These are phyloP conservation scores for Phylloscopus collybita DNA, from an alignment of 2,797 vertebrate genomes.

Conservation along the genomic window DNA sequence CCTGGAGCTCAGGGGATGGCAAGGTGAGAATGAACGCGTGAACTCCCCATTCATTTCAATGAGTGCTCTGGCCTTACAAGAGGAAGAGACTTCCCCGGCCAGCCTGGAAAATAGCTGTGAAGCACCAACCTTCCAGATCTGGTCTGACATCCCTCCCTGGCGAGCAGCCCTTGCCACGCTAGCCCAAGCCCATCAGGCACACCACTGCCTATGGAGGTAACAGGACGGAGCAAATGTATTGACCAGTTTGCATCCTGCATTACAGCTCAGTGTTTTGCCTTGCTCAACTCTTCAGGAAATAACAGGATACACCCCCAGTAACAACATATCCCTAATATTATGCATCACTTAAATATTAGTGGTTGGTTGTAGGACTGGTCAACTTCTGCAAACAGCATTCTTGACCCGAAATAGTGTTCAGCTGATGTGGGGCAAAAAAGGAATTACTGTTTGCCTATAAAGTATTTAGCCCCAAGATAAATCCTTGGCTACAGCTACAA, in stretches of 20 bases:
- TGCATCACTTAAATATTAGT: neutral
- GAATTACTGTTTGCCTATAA: conserved; percentile 6
- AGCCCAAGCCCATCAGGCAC: neutral
- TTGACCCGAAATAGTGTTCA: conserved; percentile 34
- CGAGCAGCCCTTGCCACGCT: fast-evolving
- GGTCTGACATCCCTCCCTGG: neutral
- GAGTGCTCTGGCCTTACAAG: neutral
- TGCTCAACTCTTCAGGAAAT: neutral
- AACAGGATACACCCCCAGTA: neutral
- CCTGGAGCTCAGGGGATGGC: neutral
- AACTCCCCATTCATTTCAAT: neutral
- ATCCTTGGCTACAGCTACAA: conserved; percentile 19
- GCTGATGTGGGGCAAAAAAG: neutral
- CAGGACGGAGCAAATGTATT: fast-evolving
- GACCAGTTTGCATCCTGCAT: neutral
- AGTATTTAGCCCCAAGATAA: conserved; percentile 28
- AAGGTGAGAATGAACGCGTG: fast-evolving
- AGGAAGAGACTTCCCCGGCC: neutral
- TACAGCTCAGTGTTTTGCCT: neutral
- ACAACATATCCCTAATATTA: neutral
- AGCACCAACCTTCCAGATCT: neutral
- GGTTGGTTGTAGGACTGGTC: neutral
- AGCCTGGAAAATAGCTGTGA: neutral
- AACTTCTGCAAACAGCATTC: conserved; percentile 18
- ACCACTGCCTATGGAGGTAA: neutral